Percentiles rank a stretch among this genome's conserved stretches.
These are phyloP conservation scores for Labroides dimidiatus DNA, from an alignment of 2,797 vertebrate genomes.

Conservation along the genomic window DNA sequence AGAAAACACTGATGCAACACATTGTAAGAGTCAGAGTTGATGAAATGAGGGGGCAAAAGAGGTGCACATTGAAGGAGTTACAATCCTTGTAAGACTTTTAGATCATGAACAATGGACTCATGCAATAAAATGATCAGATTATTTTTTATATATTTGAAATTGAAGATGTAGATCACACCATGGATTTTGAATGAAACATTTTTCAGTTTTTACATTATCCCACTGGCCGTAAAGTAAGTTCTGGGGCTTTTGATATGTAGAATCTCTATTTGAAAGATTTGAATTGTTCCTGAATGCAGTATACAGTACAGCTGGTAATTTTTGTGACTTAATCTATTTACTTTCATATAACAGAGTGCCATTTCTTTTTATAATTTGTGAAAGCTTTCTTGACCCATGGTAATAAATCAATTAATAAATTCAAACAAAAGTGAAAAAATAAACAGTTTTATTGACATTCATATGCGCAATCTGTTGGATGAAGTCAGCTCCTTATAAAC, in stretches of 20 bases:
- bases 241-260: background rate
- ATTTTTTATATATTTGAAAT: background rate
- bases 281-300: background rate
- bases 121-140: background rate
- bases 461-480: constrained; percentile 3
- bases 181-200: background rate
- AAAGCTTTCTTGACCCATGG: constrained; percentile 1
- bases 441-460: constrained; percentile 10
- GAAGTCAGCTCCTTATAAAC: constrained; percentile 27
- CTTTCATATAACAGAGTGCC: too few species aligned
- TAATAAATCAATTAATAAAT: constrained; percentile 15
- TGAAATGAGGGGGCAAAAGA: constrained; percentile 14
- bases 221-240: background rate
- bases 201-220: too few species aligned
- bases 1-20: constrained; percentile 38
- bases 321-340: constrained; percentile 6
- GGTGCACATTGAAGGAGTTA: background rate
- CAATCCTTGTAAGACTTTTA: background rate
- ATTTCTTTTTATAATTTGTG: constrained; percentile 2
- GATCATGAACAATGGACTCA: background rate
- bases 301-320: background rate
- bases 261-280: too few species aligned
- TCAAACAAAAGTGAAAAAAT: constrained; percentile 18
- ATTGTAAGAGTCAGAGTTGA: constrained; percentile 13
- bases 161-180: background rate